Percentiles rank a stretch among this genome's conserved stretches.
Evolutionary conservation across 2,888 invertebrate species (phyloP).

Genomic region (Villa cingulata): DNA sequence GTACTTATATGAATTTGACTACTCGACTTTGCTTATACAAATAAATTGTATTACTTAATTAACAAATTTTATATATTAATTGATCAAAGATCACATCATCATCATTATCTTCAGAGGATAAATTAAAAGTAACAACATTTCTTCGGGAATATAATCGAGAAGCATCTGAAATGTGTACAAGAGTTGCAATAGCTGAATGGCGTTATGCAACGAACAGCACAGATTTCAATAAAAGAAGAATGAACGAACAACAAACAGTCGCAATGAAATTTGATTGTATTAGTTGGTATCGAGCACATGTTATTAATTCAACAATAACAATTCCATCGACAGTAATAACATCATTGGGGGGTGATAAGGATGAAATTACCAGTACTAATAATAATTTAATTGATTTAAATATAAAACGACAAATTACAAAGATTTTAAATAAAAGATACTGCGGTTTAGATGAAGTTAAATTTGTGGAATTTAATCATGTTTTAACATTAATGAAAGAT

Average conservation of each 20-base stretch:
- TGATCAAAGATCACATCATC: neutral
- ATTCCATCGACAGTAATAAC: neutral
- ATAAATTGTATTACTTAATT: too few relatives aligned
- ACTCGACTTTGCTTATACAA: too few relatives aligned
- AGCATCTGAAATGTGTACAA: constrained; percentile 57
- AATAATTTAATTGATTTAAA: constrained; percentile 39
- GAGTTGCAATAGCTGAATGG: constrained; percentile 60
- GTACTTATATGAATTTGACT: too few relatives aligned
- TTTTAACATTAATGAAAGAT: constrained; percentile 67
- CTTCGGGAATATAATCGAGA: constrained; percentile 58
- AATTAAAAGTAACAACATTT: constrained; percentile 50
- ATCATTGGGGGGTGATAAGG: constrained; percentile 13
- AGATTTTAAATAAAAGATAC: constrained; percentile 55
- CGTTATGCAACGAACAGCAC: constrained; percentile 64
- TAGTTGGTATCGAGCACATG: constrained; percentile 56
- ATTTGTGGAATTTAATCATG: constrained; percentile 49
- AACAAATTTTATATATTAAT: too few relatives aligned
- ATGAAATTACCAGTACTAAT: constrained; percentile 35
- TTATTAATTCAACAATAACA: constrained; percentile 47
- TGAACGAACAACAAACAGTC: constrained; percentile 56
- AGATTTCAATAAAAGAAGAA: constrained; percentile 51
- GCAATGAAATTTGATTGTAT: constrained; percentile 60
- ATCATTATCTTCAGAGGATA: neutral
- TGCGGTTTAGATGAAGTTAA: constrained; percentile 63
- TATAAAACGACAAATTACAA: constrained; percentile 52